Evolutionary conservation across 2,888 invertebrate species (phyloP), one percentile per base, ranked within the genome.

Genomic region (Himalopsyche tibetana): DNA sequence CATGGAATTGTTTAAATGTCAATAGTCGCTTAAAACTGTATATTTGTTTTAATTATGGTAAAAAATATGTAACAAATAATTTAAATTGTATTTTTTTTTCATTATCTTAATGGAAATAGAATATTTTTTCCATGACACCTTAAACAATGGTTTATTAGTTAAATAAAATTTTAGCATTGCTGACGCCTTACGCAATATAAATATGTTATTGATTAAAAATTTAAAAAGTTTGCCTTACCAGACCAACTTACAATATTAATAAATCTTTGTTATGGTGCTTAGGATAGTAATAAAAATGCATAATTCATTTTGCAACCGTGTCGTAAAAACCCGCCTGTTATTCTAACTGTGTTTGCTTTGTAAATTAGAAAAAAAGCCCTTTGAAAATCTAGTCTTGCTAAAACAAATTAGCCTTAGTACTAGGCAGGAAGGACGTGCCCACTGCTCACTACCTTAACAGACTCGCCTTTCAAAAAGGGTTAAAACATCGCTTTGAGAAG

Each of bases 401-500:
- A 80, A 80, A 51, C 80, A 80, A 80, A 80, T 80, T 80, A 80
- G 80, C 80, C 74, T 38, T 36, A 74, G 74, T 74, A 74, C 38
- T 74, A 74, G 74, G 38, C 74, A 74, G 74, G 74, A 74, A 74
- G 74, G 74, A 74, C 74, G 36, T 74, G 74, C 74, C 74, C 74
- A 74, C 36, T 74, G 74, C 74, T 74, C 74, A 74, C 74, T 74
- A 74, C 74, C 74, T 74, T 74, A 74, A 74, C 74, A 36, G 74
- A 74, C 74, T 74, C 19, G 28, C 74, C 74, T 74, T 74, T 74
- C 74, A 74, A 36, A 63, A 82, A 82, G 82, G 84, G 79, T 84
- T 82, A 56, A 84, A 69, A 82, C n/a, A 40, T 80, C 82, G 55
- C 55, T 80, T 79, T 84, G 84, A 84, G 84, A 82, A 82, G 84